phyloP scores from a whole-genome alignment of 2,888 invertebrate species.

The Eristalinus sepulchralis region DNA sequence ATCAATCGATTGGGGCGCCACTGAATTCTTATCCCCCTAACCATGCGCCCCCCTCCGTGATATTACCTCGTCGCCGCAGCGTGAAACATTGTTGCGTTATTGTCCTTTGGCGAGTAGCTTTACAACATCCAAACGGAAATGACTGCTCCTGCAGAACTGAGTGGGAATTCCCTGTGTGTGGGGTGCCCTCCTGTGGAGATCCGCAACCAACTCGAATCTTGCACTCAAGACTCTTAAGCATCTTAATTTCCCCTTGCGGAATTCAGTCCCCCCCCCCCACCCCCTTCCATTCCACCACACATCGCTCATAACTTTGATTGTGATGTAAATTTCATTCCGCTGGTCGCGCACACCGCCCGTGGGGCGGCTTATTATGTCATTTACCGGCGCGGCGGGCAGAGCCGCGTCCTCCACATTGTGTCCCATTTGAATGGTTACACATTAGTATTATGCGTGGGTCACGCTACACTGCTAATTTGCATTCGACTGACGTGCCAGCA shows the following conservation, averaged over 20 bases:
- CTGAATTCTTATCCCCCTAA: conserved; percentile 1
- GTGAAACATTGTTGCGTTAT: conserved; percentile 54
- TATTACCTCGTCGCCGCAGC: conserved; percentile 28
- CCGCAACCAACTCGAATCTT: background rate
- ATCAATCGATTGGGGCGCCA: conserved; percentile 40
- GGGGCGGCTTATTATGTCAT: conserved; percentile 60
- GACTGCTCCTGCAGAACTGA: conserved; percentile 58
- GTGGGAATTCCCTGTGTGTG: conserved; percentile 49
- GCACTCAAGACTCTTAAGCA: conserved; percentile 60
- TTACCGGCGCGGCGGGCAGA: background rate
- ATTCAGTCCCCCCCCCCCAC: conserved; percentile 27
- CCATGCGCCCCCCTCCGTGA: background rate
- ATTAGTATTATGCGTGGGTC: conserved; percentile 71
- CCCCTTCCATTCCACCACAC: conserved; percentile 9
- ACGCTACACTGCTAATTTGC: conserved; percentile 68
- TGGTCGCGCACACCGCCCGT: conserved; percentile 6
- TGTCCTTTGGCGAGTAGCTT: conserved; percentile 50
- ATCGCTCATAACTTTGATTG: conserved; percentile 57
- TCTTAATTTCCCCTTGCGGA: conserved; percentile 68
- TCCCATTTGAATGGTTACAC: conserved; percentile 65
- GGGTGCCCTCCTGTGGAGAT: background rate
- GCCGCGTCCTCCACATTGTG: conserved; percentile 31
- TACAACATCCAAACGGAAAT: conserved; percentile 62
- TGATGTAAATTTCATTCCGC: conserved; percentile 65
- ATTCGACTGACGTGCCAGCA: conserved; percentile 65